Percentiles rank a stretch among this genome's conserved stretches.
These are phyloP conservation scores for Lamellibrachia satsuma DNA, from an alignment of 2,888 invertebrate species.

Conservation along the genomic window DNA sequence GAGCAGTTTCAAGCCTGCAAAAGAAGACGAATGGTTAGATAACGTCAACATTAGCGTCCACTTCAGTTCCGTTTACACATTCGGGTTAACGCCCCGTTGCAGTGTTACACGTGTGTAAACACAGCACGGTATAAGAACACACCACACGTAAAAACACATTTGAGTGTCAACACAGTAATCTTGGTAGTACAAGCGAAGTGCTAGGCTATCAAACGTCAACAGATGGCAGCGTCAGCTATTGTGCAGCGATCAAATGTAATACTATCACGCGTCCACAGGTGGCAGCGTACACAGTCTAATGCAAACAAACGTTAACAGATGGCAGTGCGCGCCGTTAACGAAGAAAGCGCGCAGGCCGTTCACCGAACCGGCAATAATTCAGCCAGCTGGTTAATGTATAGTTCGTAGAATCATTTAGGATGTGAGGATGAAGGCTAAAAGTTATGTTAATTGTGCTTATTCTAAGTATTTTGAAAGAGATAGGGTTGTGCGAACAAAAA, in stretches of 20 bases:
- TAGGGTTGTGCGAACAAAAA: no score
- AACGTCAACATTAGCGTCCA: neutral
- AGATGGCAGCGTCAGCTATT: no score
- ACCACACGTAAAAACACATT: neutral
- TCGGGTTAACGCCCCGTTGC: neutral
- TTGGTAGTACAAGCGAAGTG: no score
- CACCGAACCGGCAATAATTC: neutral
- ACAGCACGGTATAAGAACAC: neutral
- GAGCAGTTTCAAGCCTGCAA: slow-evolving; percentile 3
- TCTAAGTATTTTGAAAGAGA: no score
- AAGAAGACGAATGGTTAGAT: neutral
- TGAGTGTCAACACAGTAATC: neutral
- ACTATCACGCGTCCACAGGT: neutral
- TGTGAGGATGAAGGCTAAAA: neutral
- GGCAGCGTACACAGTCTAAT: neutral
- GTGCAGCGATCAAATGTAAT: neutral
- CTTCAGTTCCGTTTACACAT: slow-evolving; percentile 5
- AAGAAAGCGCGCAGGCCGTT: neutral
- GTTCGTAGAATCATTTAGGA: neutral
- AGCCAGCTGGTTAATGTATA: neutral
- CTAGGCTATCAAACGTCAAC: no score
- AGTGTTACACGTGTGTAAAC: neutral
- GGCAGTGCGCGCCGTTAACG: neutral
- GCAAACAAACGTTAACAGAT: neutral
- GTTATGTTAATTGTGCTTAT: neutral